A percentile compares a stretch with the other conserved stretches of the same genome.
phyloP scores from a whole-genome alignment of 2,113 vertebrate species.

The Daphoenositta chrysoptera region DNA sequence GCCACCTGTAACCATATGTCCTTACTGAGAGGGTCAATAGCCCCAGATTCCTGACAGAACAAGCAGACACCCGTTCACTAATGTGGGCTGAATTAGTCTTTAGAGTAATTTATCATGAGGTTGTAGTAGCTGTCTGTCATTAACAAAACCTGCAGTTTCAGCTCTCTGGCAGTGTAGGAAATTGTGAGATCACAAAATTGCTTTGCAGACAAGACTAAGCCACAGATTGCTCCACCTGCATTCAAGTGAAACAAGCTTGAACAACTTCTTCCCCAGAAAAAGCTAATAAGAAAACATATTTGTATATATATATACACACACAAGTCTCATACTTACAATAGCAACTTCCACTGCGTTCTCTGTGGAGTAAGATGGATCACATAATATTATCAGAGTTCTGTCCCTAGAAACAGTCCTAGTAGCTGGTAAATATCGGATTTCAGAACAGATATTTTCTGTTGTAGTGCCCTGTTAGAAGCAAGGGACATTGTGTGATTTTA shows the following conservation, averaged over 20 bases:
- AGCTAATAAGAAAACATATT: neutral
- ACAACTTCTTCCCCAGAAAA: neutral
- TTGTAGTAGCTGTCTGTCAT: neutral
- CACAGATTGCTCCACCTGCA: neutral
- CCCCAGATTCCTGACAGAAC: neutral
- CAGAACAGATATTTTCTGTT: slow-evolving; percentile 88
- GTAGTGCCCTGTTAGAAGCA: slow-evolving; percentile 84
- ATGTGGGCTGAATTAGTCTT: neutral
- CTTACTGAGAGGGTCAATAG: neutral
- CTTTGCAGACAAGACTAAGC: neutral
- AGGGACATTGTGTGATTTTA: neutral
- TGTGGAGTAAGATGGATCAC: slow-evolving; percentile 82
- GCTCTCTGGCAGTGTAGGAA: neutral
- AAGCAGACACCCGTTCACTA: neutral
- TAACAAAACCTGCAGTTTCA: neutral
- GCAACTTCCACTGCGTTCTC: slow-evolving; percentile 88
- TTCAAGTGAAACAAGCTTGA: neutral
- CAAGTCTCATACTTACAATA: slow-evolving; percentile 75
- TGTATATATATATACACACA: neutral
- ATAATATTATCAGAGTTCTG: slow-evolving; percentile 83
- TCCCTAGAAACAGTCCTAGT: slow-evolving; percentile 83
- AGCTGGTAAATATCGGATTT: slow-evolving; percentile 86
- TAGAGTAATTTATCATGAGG: neutral
- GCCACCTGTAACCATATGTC: neutral
- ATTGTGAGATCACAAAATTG: neutral